Evolutionary conservation across 2,113 vertebrate genomes (phyloP).

Genomic region (Pangasianodon gigas): DNA sequence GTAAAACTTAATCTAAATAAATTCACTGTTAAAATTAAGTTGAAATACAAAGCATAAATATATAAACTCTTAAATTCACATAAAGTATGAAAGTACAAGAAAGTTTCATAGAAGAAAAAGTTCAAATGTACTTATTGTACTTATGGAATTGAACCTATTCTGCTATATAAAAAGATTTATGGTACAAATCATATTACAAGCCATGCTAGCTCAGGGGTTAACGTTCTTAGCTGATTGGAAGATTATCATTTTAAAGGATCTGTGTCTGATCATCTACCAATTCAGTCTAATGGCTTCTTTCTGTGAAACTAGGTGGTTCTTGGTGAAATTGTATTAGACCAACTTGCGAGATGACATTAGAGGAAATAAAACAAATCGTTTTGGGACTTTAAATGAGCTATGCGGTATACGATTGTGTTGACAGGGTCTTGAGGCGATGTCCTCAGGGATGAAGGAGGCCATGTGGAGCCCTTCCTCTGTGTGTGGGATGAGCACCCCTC

Average conservation of each 20-base stretch:
- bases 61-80: background rate
- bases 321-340: background rate
- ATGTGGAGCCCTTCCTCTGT: conserved; percentile 88
- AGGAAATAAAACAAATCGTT: background rate
- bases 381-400: background rate
- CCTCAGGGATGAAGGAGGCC: conserved; percentile 53
- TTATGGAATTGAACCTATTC: background rate
- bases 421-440: conserved; percentile 54
- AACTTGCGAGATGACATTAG: background rate
- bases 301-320: background rate
- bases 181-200: background rate
- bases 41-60: background rate
- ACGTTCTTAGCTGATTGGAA: background rate
- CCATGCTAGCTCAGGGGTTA: background rate
- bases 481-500: conserved; percentile 91
- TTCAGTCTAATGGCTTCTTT: background rate
- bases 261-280: background rate
- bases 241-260: background rate
- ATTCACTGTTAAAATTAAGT: background rate
- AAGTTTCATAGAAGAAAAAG: background rate
- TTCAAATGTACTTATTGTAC: background rate
- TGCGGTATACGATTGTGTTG: background rate
- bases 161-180: background rate
- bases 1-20: background rate
- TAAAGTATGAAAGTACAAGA: background rate